phyloP scores from a whole-genome alignment of 2,888 invertebrate genomes.

The Steinernema carpocapsae region DNA sequence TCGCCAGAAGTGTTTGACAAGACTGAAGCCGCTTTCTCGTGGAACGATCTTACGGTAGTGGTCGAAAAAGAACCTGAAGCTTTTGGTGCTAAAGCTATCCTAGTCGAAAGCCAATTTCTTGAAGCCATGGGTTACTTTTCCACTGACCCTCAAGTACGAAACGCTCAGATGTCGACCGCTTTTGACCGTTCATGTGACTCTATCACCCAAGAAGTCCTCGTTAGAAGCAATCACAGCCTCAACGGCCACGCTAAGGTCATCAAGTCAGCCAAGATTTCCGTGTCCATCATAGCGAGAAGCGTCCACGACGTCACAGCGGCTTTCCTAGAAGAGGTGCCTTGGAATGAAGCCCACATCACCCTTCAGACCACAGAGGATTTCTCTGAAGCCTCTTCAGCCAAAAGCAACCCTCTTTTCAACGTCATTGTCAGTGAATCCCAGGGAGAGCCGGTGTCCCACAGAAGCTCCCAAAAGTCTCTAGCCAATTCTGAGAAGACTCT shows the following conservation, averaged over 20 bases:
- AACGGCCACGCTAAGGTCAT: not conserved
- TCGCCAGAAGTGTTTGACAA: constrained; percentile 41
- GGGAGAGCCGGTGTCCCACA: constrained; percentile 37
- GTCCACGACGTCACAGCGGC: constrained; percentile 62
- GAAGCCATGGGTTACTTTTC: not conserved
- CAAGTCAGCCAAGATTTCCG: constrained; percentile 53
- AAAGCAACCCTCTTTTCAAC: constrained; percentile 51
- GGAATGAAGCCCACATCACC: constrained; percentile 63
- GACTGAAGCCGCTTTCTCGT: constrained; percentile 44
- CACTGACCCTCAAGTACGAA: not conserved
- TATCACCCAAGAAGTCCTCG: constrained; percentile 26
- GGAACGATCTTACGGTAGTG: constrained; percentile 55
- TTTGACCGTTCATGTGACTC: constrained; percentile 21
- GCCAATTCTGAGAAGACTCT: constrained; percentile 47
- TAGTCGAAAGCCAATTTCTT: not conserved
- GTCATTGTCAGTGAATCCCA: constrained; percentile 56
- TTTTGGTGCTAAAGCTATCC: constrained; percentile 32
- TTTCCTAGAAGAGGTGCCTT: constrained; percentile 65
- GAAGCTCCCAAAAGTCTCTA: constrained; percentile 40
- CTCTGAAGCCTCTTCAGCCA: constrained; percentile 29
- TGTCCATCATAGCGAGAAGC: constrained; percentile 64
- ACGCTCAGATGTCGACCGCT: constrained; percentile 31
- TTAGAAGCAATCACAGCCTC: not conserved
- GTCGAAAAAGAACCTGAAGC: constrained; percentile 54
- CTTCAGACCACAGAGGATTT: constrained; percentile 45